Percentiles rank a stretch among this genome's conserved stretches.
Evolutionary conservation across 2,113 vertebrate species (phyloP).

Genomic region (Lanius ludovicianus): DNA sequence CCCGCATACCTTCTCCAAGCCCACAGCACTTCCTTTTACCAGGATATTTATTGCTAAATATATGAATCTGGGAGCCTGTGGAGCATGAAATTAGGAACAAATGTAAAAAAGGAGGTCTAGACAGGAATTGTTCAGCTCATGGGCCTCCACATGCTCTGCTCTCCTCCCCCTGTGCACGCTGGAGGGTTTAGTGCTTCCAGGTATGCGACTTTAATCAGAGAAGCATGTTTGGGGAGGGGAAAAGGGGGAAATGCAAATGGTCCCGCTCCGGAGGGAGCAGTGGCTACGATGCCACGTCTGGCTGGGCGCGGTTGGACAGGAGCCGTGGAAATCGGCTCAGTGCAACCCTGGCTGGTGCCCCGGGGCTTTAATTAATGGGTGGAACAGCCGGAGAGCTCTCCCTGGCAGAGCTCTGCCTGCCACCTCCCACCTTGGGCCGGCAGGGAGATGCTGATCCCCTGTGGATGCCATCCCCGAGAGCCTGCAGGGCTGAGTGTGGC

Average conservation of each 20-base stretch:
- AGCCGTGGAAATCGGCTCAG: neutral
- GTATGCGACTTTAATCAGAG: conserved; percentile 57
- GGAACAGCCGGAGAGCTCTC: neutral
- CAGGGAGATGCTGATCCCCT: neutral
- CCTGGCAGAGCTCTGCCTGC: neutral
- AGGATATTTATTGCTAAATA: conserved; percentile 59
- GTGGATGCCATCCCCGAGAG: neutral
- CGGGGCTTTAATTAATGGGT: rapidly evolving
- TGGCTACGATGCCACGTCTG: neutral
- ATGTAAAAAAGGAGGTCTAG: conserved; percentile 76
- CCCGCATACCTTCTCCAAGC: neutral
- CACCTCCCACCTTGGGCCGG: neutral
- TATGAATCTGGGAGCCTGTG: conserved; percentile 67
- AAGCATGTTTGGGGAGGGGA: neutral
- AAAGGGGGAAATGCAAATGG: neutral
- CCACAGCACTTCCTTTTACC: conserved; percentile 50
- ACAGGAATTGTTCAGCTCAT: conserved; percentile 73
- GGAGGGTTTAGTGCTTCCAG: conserved; percentile 64
- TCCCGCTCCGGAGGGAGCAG: neutral
- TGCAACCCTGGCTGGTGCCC: neutral
- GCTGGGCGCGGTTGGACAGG: neutral
- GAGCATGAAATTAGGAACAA: conserved; percentile 80
- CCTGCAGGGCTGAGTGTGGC: neutral
- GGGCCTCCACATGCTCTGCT: conserved; percentile 27
- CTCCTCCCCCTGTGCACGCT: neutral